Evolutionary conservation across 1,140 invertebrate genomes (phyloP).

Genomic region (Paracyclopina nana): DNA sequence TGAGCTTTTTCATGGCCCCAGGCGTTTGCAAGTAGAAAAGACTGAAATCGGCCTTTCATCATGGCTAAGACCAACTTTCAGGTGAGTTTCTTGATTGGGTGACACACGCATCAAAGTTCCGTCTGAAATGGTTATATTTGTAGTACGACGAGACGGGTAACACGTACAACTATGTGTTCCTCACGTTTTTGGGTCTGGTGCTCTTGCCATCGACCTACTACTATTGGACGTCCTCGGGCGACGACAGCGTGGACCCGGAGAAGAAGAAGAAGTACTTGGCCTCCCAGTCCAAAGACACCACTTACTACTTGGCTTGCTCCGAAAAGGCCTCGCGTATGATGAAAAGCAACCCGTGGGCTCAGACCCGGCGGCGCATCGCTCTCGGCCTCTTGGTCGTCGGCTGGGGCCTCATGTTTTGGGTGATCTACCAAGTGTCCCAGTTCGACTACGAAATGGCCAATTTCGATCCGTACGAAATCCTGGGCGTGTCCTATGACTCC

Average conservation of each 20-base stretch:
- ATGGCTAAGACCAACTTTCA: slow-evolving; percentile 2
- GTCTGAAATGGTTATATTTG: background rate
- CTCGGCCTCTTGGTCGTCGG: slow-evolving; percentile 42
- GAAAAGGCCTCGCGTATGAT: background rate
- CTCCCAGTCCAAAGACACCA: slow-evolving; percentile 6
- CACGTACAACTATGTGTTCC: slow-evolving; percentile 12
- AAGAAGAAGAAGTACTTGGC: slow-evolving; percentile 14
- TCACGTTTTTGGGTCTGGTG: slow-evolving; percentile 7
- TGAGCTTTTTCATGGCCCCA: no score
- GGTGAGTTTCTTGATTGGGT: no score
- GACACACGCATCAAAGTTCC: no score
- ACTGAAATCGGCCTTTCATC: background rate
- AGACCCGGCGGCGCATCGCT: slow-evolving; percentile 36
- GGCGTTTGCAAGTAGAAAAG: no score
- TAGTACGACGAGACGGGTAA: slow-evolving; percentile 12
- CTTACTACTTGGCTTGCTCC: slow-evolving; percentile 3
- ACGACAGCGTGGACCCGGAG: background rate
- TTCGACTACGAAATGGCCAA: slow-evolving; percentile 95
- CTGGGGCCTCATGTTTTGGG: slow-evolving; percentile 64
- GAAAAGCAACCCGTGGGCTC: slow-evolving; percentile 15
- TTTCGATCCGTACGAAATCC: slow-evolving; percentile 95
- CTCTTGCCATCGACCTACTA: slow-evolving; percentile 12
- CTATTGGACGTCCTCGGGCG: background rate
- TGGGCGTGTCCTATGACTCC: slow-evolving; percentile 63
- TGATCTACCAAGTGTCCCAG: slow-evolving; percentile 89